phyloP scores from a whole-genome alignment of 2,113 vertebrate species.

The Psilopogon haemacephalus region DNA sequence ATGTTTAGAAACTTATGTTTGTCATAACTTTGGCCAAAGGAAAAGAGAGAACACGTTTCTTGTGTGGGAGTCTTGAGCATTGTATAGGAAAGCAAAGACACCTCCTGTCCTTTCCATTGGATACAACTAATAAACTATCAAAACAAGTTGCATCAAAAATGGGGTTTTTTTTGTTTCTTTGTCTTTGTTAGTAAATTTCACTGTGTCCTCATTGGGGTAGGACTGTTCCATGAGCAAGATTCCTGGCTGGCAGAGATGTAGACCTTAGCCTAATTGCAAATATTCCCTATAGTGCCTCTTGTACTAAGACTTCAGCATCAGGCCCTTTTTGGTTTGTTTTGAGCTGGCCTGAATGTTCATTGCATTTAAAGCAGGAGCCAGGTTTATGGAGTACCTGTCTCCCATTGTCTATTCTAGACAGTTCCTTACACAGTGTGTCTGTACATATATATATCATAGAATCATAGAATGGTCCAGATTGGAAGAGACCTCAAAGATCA shows the following conservation, averaged over 20 bases:
- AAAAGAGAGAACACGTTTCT: not conserved
- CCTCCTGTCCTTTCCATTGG: not conserved
- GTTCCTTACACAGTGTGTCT: not conserved
- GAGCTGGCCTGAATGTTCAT: not conserved
- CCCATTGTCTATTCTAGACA: not conserved
- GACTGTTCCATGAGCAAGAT: not conserved
- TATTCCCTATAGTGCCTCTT: not conserved
- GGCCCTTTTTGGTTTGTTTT: not conserved
- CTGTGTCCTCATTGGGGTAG: fast-evolving
- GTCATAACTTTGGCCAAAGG: not conserved
- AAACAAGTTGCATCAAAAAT: not conserved
- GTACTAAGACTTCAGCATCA: not conserved
- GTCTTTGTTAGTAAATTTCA: not conserved
- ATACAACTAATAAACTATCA: not conserved
- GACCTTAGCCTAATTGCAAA: not conserved
- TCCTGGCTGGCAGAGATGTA: not conserved
- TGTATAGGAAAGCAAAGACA: not conserved
- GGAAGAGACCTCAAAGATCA: too few species aligned
- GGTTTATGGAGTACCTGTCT: not conserved
- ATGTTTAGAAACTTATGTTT: not conserved
- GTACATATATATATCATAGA: not conserved
- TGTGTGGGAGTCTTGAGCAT: not conserved
- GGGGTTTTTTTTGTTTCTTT: not conserved
- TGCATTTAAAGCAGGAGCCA: not conserved
- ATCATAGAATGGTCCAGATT: too few species aligned